A percentile compares a stretch with the other conserved stretches of the same genome.
Evolutionary conservation across 2,113 vertebrate species (phyloP).

Genomic region (Bufo bufo): DNA sequence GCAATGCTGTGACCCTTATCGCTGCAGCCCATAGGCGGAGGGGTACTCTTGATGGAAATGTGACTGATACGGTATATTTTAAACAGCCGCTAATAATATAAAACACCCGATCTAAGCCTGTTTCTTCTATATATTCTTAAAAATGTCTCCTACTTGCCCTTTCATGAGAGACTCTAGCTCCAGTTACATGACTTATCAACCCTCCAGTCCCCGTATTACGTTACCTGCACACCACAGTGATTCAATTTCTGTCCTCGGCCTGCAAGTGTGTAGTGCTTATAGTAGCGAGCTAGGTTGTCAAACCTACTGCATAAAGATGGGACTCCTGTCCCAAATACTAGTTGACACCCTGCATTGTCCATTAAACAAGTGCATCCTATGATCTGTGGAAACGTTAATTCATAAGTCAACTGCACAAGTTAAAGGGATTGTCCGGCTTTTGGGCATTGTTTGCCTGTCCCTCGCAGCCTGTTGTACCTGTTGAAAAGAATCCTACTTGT

Average conservation of each 20-base stretch:
- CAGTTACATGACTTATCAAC: constrained; percentile 8
- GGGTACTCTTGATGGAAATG: background rate
- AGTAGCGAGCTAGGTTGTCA: background rate
- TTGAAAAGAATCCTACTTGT: no score
- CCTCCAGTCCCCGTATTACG: background rate
- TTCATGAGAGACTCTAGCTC: background rate
- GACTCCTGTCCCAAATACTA: no score
- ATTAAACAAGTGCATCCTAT: no score
- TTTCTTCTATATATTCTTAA: background rate
- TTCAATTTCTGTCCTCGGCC: background rate
- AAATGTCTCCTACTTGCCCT: background rate
- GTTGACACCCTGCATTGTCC: no score
- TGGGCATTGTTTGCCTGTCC: no score
- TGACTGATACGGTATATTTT: background rate
- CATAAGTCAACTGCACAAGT: no score
- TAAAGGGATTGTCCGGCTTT: no score
- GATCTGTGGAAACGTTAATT: no score
- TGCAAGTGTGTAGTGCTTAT: background rate
- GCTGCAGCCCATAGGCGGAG: background rate
- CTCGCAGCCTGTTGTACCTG: no score
- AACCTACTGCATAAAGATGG: no score
- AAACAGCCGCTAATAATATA: background rate
- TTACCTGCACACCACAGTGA: background rate
- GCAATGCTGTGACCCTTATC: background rate
- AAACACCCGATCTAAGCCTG: background rate